Evolutionary conservation across 2,888 invertebrate genomes (phyloP), one percentile per base, ranked within the genome.

Genomic region (Mythimna pallens): DNA sequence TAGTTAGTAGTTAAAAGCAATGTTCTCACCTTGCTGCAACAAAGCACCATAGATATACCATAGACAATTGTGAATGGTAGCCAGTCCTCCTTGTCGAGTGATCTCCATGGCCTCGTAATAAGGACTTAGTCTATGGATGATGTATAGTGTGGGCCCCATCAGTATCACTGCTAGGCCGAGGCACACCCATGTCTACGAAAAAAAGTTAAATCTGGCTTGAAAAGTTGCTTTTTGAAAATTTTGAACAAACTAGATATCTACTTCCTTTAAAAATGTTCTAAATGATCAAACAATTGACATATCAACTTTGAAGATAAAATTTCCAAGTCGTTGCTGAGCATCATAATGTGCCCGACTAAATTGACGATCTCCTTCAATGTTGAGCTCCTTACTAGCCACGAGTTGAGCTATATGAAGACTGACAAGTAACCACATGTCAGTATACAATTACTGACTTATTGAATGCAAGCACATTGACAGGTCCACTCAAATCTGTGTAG

Each of bases 1-100:
- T 30, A 47, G 3, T 8, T 7, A 3, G 3, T 3, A 63, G 2
- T 22, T 57, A 58, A 3, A 57, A 55, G 4, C 9, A 47, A 36
- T 9, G 3, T 22, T 7, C 65, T 73, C 12, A 98, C 99, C 99
- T 97, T 99, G 99, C 88, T 99, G 99, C 55, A 99, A 95, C 67
- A 99, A 94, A 2, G 99, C 99, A 1, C 99, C 99, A 89, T 98
- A 99, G 90, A 98, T 97, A 89, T 99, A 99, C 98, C 98, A 98
- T 55, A 98, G 96, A 86, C 98, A 98, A 88, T 98, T 98, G 88
- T 97, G 97, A 71, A 98, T 96, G 0, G 97, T 97, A 2, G 97
- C 92, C 7, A 96, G 87, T 0, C 98, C 98, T 4, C 97, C 97
- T 80, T 94, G 93, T 8, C 95, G 93, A 0, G 94, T 94, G 64